These are phyloP conservation scores for Napeogenes inachia DNA, from an alignment of 2,888 invertebrate species.

Conservation along the genomic window DNA sequence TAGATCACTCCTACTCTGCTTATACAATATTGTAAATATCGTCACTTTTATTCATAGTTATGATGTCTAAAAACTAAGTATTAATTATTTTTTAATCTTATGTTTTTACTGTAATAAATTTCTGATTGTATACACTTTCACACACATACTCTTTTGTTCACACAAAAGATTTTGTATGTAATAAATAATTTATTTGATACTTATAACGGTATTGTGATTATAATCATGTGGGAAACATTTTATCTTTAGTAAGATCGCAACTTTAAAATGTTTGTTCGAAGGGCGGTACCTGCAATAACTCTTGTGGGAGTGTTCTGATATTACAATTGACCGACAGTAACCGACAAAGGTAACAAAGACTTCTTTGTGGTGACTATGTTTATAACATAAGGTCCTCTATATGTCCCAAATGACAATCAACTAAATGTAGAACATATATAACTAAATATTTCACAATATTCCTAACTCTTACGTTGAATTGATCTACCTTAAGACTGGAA, in stretches of 20 bases:
- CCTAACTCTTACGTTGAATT: background rate
- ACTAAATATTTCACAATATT: background rate
- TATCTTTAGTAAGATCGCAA: conserved; percentile 17
- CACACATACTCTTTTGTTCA: too few species aligned
- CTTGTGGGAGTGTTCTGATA: conserved; percentile 54
- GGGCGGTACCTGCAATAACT: conserved; percentile 51
- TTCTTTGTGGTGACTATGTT: conserved; percentile 43
- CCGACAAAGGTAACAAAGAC: conserved; percentile 59
- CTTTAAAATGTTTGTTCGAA: conserved; percentile 53
- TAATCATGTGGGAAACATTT: conserved; percentile 10
- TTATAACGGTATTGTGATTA: background rate
- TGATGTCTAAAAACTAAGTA: too few species aligned
- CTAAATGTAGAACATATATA: too few species aligned
- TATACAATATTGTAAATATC: too few species aligned
- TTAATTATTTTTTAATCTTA: too few species aligned
- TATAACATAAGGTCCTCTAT: too few species aligned
- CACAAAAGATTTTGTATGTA: background rate
- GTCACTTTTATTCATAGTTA: too few species aligned
- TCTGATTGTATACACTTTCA: too few species aligned
- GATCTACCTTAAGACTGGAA: background rate
- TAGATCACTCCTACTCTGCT: too few species aligned
- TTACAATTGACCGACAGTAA: conserved; percentile 56
- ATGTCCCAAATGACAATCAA: too few species aligned
- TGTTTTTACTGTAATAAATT: too few species aligned
- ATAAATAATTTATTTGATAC: conserved; percentile 6